phyloP scores from a whole-genome alignment of 2,888 invertebrate species.

The Plusia festucae region DNA sequence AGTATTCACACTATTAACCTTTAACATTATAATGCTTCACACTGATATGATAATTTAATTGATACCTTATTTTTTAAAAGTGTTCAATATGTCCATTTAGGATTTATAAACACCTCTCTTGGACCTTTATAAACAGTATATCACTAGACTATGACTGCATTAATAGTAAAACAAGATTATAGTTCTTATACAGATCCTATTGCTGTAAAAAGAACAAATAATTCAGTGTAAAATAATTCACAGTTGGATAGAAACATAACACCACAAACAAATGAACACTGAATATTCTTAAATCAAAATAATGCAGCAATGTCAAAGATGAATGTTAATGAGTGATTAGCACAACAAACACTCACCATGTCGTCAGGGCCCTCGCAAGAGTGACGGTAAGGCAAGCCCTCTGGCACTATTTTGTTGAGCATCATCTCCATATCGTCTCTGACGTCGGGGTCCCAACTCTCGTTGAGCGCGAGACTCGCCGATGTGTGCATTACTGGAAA shows the following conservation, averaged over 20 bases:
- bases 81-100: neutral
- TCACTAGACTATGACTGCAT: neutral
- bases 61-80: neutral
- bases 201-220: neutral
- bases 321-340: conserved; percentile 37
- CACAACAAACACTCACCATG: conserved; percentile 92
- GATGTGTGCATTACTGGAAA: conserved; percentile 98
- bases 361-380: conserved; percentile 99
- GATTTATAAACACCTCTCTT: conserved; percentile 8
- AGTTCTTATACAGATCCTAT: neutral
- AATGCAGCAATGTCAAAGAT: conserved; percentile 24
- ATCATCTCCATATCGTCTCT: conserved; percentile 99
- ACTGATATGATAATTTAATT: conserved; percentile 34
- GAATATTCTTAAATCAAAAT: conserved; percentile 31
- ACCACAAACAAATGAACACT: conserved; percentile 37
- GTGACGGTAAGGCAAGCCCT: conserved; percentile 98
- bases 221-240: conserved; percentile 15
- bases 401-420: conserved; percentile 99
- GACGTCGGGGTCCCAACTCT: conserved; percentile 99
- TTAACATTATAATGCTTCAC: conserved; percentile 25
- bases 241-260: conserved; percentile 8
- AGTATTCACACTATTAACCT: conserved; percentile 30
- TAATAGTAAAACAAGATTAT: conserved; percentile 15
- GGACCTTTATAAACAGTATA: neutral
- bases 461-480: conserved; percentile 98